Base-by-base conservation (phyloP, 1,140 invertebrate species). In the Plutomurus gul region DNA sequence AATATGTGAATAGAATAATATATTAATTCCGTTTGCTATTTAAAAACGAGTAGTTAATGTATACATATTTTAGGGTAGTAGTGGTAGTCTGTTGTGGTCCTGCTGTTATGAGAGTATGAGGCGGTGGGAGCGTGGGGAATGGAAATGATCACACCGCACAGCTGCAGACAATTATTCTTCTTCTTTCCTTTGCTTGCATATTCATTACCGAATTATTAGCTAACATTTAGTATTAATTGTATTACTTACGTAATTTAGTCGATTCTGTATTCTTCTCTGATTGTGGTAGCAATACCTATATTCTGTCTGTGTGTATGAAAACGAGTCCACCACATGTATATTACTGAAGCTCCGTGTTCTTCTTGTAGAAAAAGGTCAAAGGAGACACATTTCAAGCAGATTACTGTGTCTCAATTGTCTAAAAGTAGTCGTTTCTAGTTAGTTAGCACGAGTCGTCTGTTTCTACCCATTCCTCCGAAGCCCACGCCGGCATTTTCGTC, bases 401-500 rank as follows among this genome's bases (percentile, higher is more conserved):
- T n/a, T n/a, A n/a, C n/a, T n/a, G n/a, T n/a, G 56, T 33, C 56
- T 27, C 25, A 60, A 60, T 60, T 33, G 13, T 65, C 27, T 65
- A 33, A 30, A 30, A n/a, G 25, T 65, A 30, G 27, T 33, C 0
- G 3, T 60, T 13, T 65, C 56, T 65, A 4, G 30, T 65, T 16
- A 65, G 56, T 65, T 65, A 65, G 36, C 56, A 65, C 13, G 56
- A 65, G 6, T 83, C 82, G 16, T 83, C 81, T 13, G 88, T 85
- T 80, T 92, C 92, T 39, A 88, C 88, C 93, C 94, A 96, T 77
- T 96, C 92, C 25, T 92, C 89, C 82, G 89, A 89, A 13, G 95
- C 95, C 95, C 95, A 96, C 36, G 92, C 91, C 1, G 95, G 95
- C 76, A 96, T 87, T 83, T 93, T 92, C 0, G 95, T 96, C 86